Percentiles rank a stretch among this genome's conserved stretches.
phyloP scores from a whole-genome alignment of 1,140 invertebrate species.

The Brachionus rotundiformis region DNA sequence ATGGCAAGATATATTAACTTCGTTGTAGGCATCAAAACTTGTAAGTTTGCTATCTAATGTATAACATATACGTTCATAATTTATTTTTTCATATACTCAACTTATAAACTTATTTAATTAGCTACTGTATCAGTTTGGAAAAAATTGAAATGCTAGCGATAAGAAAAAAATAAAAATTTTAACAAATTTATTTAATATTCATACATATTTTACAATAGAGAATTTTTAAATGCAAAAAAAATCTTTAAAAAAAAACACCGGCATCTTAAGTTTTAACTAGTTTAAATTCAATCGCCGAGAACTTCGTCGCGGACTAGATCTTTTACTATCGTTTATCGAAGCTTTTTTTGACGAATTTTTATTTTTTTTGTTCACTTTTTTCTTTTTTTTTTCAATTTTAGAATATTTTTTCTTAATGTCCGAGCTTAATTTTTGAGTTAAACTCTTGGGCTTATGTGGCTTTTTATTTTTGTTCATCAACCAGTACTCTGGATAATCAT shows the following conservation, averaged over 20 bases:
- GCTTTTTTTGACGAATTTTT: background rate
- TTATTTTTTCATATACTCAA: no score
- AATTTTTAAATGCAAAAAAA: slow-evolving; percentile 15
- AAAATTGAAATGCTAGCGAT: no score
- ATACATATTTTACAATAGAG: slow-evolving; percentile 20
- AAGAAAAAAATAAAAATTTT: background rate
- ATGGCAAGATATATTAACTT: no score
- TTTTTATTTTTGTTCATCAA: background rate
- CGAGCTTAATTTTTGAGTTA: background rate
- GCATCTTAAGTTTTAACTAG: background rate
- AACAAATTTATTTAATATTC: background rate
- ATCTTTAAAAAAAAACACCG: background rate
- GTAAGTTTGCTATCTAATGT: no score
- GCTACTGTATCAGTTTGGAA: no score
- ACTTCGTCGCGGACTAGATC: background rate
- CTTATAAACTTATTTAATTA: no score
- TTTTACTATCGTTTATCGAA: background rate
- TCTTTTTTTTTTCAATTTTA: slow-evolving; percentile 10
- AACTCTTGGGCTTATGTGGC: background rate
- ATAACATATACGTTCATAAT: no score
- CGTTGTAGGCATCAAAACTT: no score
- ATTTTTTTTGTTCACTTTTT: background rate
- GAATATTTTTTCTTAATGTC: background rate
- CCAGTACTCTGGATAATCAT: slow-evolving; percentile 46
- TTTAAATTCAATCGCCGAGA: background rate